These are phyloP conservation scores for Anas platyrhynchos DNA, from an alignment of 2,113 vertebrate genomes.

Conservation along the genomic window DNA sequence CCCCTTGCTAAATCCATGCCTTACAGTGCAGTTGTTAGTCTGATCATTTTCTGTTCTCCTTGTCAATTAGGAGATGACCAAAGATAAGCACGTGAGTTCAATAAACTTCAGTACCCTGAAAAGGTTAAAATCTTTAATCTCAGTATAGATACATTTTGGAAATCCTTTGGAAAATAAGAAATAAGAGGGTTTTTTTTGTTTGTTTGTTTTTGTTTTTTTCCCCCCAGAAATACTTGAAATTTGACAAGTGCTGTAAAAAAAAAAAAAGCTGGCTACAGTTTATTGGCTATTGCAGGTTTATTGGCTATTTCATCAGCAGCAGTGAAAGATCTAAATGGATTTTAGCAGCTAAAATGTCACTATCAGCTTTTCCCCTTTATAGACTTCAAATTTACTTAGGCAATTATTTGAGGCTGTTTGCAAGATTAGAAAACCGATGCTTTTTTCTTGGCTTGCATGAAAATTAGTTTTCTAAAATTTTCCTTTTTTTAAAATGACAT, in stretches of 20 bases:
- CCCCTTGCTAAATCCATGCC: background rate
- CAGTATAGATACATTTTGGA: accelerated
- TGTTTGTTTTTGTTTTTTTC: background rate
- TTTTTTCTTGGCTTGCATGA: background rate
- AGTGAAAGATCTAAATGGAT: background rate
- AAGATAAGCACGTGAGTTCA: background rate
- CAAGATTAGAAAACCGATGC: background rate
- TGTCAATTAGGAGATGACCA: background rate
- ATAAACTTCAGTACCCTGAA: background rate
- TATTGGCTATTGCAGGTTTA: background rate
- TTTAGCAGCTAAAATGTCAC: background rate
- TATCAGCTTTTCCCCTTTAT: background rate
- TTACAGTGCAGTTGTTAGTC: background rate
- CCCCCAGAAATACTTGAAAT: background rate
- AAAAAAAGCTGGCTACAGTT: background rate
- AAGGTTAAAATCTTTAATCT: background rate
- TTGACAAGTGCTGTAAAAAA: background rate
- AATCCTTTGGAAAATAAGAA: background rate
- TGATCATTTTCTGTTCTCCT: background rate
- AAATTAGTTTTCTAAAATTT: background rate
- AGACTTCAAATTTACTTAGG: background rate
- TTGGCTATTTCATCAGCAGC: background rate
- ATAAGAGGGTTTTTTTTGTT: background rate
- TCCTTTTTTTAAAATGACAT: accelerated
- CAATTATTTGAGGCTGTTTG: background rate